Evolutionary conservation across 2,797 vertebrate genomes (phyloP), one percentile per base, ranked within the genome.

Genomic region (Sebastes miniatus): DNA sequence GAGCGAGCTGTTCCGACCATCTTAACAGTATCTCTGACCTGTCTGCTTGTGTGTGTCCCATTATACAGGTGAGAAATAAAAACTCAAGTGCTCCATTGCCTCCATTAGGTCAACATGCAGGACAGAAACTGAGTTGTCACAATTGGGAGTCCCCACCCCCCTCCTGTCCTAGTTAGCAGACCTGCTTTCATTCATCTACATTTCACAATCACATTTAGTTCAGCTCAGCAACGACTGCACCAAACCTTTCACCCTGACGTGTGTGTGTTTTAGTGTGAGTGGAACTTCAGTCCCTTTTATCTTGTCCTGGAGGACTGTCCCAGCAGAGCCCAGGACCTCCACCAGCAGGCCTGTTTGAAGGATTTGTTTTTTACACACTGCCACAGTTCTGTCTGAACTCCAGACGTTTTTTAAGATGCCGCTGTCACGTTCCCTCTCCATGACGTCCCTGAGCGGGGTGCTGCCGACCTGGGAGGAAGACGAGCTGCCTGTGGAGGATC

Each of bases 381-480:
- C 32, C 32, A 32, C 32, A 9, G 32, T 32, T 32, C 32, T 32
- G 32, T 32, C 32, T 32, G 73, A 70, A 4, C 20, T 34, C 18
- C n/a, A 36, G 16, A 63, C 27, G 0, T 13, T 50, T 18, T 6
- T 18, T 6, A 83, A 73, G 67, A 99, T 99, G 98, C 96, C 97
- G 0, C 93, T 98, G 66, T 95, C 94, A 2, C 94, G 98, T 32
- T 98, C 98, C 2, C 83, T 99, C 18, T 99, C 98, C 25, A 96
- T 99, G 92, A 96, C 96, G 4, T 99, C 98, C 39, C 94, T 99
- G 50, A 96, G 96, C 0, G 97, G 98, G n/a, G 79, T 93, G 3
- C 95, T 99, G 69, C 97, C 97, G 0, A 93, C 94, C 74, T 97
- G 96, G 96, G 97, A 99, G 18, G 96, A 96, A 0, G 96, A 97